Evolutionary conservation across 2,797 vertebrate genomes (phyloP).

Genomic region (Diplodus sargus): DNA sequence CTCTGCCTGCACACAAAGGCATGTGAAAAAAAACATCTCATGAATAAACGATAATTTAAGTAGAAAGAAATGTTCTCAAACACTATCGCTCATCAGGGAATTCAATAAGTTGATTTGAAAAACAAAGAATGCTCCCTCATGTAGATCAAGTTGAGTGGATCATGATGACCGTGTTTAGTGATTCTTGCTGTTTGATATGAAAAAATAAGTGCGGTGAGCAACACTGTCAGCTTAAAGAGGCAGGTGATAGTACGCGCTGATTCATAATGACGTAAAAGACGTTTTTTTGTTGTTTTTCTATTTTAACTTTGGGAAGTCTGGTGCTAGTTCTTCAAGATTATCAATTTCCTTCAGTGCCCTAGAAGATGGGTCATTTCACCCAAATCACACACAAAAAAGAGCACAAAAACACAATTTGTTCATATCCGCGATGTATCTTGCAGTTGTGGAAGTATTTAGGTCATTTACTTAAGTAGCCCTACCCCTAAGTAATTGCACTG

Average conservation of each 20-base stretch:
- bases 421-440: background rate
- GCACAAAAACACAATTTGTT: constrained; percentile 1
- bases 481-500: background rate
- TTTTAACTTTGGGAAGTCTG: background rate
- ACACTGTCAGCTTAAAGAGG: background rate
- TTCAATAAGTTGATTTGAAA: constrained; percentile 50
- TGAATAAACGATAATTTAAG: constrained; percentile 62
- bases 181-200: constrained; percentile 9
- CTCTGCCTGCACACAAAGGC: constrained; percentile 53
- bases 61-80: constrained; percentile 33
- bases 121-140: constrained; percentile 33
- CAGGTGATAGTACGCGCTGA: background rate
- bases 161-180: constrained; percentile 33
- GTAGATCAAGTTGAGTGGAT: constrained; percentile 37
- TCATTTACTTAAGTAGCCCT: background rate
- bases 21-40: constrained; percentile 11
- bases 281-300: background rate
- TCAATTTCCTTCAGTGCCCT: constrained; percentile 74
- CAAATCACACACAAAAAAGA: background rate
- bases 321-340: constrained; percentile 71
- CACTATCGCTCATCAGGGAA: constrained; percentile 50
- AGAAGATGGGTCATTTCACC: background rate
- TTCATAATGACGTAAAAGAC: background rate
- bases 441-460: background rate
- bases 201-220: constrained; percentile 3